Percentiles rank a stretch among this genome's conserved stretches.
These are phyloP conservation scores for Pogoniulus pusillus DNA, from an alignment of 2,797 vertebrate species.

Conservation along the genomic window DNA sequence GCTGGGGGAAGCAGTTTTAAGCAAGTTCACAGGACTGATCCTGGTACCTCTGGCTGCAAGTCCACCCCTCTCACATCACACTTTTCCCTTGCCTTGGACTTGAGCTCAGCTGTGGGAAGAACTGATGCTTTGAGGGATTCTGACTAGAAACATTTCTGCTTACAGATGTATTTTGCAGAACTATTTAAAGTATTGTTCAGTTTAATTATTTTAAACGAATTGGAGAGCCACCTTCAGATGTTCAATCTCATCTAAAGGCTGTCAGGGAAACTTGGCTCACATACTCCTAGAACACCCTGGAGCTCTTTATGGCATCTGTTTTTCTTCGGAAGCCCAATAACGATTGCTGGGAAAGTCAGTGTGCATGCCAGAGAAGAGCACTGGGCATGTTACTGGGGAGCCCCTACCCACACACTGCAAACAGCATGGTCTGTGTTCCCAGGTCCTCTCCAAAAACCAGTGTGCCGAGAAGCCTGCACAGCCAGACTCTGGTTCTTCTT, in stretches of 20 bases:
- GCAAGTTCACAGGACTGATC: neutral
- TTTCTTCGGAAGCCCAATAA: neutral
- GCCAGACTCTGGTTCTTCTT: neutral
- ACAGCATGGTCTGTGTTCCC: accelerated
- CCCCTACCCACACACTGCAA: accelerated
- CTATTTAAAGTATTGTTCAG: neutral
- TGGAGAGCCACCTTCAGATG: neutral
- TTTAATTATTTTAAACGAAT: neutral
- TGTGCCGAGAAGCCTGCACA: neutral
- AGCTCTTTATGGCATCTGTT: neutral
- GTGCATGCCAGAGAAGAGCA: neutral
- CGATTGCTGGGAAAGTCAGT: neutral
- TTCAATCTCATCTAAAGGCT: neutral
- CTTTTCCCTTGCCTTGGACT: neutral
- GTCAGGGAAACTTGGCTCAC: neutral
- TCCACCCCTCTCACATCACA: neutral
- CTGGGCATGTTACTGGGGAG: neutral
- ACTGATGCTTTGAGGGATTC: neutral
- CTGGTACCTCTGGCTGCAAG: neutral
- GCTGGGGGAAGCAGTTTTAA: neutral
- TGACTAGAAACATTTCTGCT: neutral
- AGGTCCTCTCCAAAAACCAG: neutral
- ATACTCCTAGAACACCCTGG: neutral
- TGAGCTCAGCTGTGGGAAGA: neutral
- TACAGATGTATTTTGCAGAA: neutral